These are phyloP conservation scores for Drosophila sechellia DNA, from an alignment of 1,140 invertebrate genomes.

Conservation along the genomic window DNA sequence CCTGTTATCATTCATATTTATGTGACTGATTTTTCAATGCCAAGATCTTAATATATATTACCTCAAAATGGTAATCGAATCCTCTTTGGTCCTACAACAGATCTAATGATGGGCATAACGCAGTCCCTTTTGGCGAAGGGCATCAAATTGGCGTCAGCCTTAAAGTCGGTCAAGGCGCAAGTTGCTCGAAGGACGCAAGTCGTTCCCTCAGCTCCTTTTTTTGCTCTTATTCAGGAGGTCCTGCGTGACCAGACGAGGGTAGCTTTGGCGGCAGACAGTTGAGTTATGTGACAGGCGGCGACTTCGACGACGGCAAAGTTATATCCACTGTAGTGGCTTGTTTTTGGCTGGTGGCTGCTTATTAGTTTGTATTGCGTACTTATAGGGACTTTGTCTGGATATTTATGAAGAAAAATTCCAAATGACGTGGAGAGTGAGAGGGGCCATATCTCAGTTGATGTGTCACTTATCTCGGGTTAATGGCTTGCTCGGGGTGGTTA, in stretches of 20 bases:
- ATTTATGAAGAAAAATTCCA: constrained; percentile 74
- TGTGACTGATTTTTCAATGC: too few relatives aligned
- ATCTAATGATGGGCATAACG: constrained; percentile 35
- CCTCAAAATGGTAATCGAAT: constrained; percentile 18
- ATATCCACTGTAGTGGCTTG: constrained; percentile 60
- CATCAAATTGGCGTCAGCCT: constrained; percentile 82
- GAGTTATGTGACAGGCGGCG: constrained; percentile 77
- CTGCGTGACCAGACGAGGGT: constrained; percentile 81
- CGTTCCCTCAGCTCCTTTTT: constrained; percentile 11
- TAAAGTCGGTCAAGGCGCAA: constrained; percentile 77
- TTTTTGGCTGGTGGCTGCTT: constrained; percentile 65
- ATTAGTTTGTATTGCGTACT: constrained; percentile 74
- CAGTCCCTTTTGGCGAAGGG: constrained; percentile 13
- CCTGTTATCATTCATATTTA: too few relatives aligned
- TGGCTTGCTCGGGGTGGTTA: constrained; percentile 18
- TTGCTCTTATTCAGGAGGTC: constrained; percentile 18
- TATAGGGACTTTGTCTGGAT: constrained; percentile 64
- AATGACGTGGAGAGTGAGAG: neutral
- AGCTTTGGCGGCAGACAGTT: constrained; percentile 76
- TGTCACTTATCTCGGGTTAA: constrained; percentile 70
- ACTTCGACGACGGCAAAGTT: constrained; percentile 22
- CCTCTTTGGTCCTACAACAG: constrained; percentile 1
- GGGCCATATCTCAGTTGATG: constrained; percentile 58
- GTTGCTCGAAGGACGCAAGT: constrained; percentile 28
- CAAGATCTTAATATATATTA: neutral